A percentile compares a stretch with the other conserved stretches of the same genome.
phyloP scores from a whole-genome alignment of 2,797 vertebrate species.

The Molossus molossus region DNA sequence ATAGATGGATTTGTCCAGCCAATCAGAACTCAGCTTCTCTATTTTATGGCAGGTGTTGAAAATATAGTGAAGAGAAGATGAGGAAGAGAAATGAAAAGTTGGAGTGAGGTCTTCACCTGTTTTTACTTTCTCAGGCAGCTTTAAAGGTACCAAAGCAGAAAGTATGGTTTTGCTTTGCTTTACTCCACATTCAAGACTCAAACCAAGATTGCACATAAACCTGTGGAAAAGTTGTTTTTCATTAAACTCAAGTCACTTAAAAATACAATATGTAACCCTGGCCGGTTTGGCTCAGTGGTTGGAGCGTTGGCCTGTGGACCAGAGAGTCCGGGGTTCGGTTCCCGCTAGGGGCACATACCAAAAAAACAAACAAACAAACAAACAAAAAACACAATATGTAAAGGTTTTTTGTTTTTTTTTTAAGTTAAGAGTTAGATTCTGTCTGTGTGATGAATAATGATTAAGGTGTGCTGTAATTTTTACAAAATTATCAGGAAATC shows the following conservation, averaged over 20 bases:
- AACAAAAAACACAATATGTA: background rate
- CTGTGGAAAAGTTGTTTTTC: conserved; percentile 65
- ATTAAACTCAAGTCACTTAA: conserved; percentile 68
- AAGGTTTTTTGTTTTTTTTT: background rate
- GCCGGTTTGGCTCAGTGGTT: too few relatives aligned
- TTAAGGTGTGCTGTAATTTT: conserved; percentile 11
- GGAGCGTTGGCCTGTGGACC: too few relatives aligned
- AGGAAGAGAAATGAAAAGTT: conserved; percentile 13
- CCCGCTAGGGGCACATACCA: too few relatives aligned
- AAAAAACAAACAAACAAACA: too few relatives aligned
- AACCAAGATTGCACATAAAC: conserved; percentile 6
- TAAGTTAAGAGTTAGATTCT: background rate
- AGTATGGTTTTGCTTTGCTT: background rate
- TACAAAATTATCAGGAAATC: conserved; percentile 47
- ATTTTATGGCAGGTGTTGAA: background rate
- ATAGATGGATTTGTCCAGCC: background rate
- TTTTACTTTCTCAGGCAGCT: background rate
- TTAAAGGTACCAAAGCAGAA: conserved; percentile 38
- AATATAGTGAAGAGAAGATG: background rate
- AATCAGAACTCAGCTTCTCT: background rate
- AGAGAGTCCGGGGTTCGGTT: too few relatives aligned
- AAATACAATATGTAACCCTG: conserved; percentile 60
- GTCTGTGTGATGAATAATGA: conserved; percentile 46
- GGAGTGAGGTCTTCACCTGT: background rate
- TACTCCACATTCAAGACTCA: background rate